Conservation (phyloP, 2,113 vertebrate species). For the Callorhinus ursinus region DNA sequence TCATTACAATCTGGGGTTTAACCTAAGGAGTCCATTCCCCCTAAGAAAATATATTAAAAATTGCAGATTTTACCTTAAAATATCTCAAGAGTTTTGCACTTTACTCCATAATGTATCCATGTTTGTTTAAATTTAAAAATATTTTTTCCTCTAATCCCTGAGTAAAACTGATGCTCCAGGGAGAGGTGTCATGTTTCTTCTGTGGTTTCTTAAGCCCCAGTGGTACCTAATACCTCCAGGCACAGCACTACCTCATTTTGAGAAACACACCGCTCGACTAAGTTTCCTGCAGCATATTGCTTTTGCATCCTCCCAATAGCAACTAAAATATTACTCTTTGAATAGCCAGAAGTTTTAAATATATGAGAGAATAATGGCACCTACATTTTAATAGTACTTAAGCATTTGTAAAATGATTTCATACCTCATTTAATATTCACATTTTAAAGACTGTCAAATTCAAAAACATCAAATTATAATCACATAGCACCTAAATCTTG, state of each 20-base stretch:
- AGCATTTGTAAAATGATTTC: slow-evolving; percentile 12
- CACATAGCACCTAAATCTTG: background rate
- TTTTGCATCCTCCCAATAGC: background rate
- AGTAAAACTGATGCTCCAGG: background rate
- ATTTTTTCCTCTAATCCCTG: background rate
- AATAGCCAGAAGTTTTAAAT: background rate
- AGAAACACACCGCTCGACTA: background rate
- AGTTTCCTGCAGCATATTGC: background rate
- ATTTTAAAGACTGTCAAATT: slow-evolving; percentile 14
- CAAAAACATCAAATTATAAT: slow-evolving; percentile 13
- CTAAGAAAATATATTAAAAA: slow-evolving; percentile 30
- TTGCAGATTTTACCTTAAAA: background rate
- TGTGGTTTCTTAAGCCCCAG: background rate
- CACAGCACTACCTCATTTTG: background rate
- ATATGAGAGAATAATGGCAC: background rate
- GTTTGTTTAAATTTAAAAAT: background rate
- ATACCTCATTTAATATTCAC: background rate
- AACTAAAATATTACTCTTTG: slow-evolving; percentile 1
- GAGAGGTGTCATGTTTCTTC: background rate
- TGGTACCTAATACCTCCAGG: background rate
- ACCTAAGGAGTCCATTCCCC: background rate
- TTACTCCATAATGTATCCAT: background rate
- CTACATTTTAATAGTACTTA: background rate
- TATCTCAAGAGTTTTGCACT: background rate
- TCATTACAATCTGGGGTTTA: background rate